Evolutionary conservation across 2,797 vertebrate genomes (phyloP), one percentile per base, ranked within the genome.

Genomic region (Aphelocoma californica): DNA sequence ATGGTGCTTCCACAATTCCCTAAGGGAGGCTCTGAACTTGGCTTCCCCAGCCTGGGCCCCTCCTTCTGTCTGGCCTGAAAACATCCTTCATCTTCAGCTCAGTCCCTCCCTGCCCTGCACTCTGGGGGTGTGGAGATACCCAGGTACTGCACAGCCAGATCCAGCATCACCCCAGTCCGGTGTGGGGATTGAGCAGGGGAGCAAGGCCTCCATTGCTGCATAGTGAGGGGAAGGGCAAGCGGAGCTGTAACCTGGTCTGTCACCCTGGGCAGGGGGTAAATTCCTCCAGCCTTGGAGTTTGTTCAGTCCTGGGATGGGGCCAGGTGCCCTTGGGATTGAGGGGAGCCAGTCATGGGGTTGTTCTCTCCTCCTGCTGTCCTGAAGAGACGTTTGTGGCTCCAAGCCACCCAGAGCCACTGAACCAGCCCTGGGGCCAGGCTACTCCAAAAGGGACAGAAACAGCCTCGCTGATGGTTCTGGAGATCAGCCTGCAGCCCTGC

Each of bases 381-480:
- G 40, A 80, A 80, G 42, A 6, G 7, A 73, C 7, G 7, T 62
- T 77, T 9, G 5, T 89, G 72, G 38, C 66, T 67, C 65, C 45
- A 38, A 71, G 51, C 44, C n/a, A 73, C 14, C 34, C 36, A 18
- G 38, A 75, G 74, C 36, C 34, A 57, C 40, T 3, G 11, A 79
- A 78, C 54, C 29, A 67, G 18, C 26, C 26, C 56, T 2, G 1
- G 21, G 72, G 44, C 42, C 42, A 2, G 1, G 34, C 80, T 83
- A 31, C 50, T 88, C 38, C 4, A 2, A 26, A 40, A 42, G 23
- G 24, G 25, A 77, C 50, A 45, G 42, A 44, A 85, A 45, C 4
- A 3, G 29, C 42, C 38, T 67, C 0, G 0, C 36, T 5, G 1
- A 25, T 1, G 0, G 34, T 3, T 5, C 38, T 47, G 40, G 47